A percentile compares a stretch with the other conserved stretches of the same genome.
phyloP scores from a whole-genome alignment of 2,113 vertebrate species.

The Silurus asotus region DNA sequence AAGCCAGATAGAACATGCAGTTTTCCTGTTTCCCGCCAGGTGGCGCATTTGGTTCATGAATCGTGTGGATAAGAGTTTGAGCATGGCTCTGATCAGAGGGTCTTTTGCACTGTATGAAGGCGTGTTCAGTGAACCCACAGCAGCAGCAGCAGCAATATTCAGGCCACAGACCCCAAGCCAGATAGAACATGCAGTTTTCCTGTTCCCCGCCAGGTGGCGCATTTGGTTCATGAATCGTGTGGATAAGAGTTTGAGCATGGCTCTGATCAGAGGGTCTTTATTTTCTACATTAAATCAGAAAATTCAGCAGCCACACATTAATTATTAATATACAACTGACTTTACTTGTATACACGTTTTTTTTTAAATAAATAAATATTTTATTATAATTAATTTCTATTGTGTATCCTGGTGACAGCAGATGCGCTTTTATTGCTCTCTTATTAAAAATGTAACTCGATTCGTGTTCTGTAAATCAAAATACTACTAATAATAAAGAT shows the following conservation, averaged over 20 bases:
- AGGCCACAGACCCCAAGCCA: background rate
- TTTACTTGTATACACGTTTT: too few relatives aligned
- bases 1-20: background rate
- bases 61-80: background rate
- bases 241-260: background rate
- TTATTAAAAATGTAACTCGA: background rate
- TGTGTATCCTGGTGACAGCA: background rate
- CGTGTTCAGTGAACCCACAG: too few relatives aligned
- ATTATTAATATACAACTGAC: background rate
- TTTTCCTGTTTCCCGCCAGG: background rate
- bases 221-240: background rate
- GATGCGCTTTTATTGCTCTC: background rate
- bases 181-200: background rate
- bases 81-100: too few relatives aligned
- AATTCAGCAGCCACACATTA: background rate
- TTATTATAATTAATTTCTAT: background rate
- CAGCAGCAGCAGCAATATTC: background rate
- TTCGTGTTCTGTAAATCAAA: background rate
- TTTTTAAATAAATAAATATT: background rate
- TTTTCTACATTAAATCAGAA: background rate
- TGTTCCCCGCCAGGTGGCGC: background rate
- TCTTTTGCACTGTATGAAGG: too few relatives aligned
- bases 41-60: background rate
- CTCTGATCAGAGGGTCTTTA: background rate
- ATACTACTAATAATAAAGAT: background rate